Conservation (phyloP, 2,888 invertebrate species). For the Craniophora ligustri region DNA sequence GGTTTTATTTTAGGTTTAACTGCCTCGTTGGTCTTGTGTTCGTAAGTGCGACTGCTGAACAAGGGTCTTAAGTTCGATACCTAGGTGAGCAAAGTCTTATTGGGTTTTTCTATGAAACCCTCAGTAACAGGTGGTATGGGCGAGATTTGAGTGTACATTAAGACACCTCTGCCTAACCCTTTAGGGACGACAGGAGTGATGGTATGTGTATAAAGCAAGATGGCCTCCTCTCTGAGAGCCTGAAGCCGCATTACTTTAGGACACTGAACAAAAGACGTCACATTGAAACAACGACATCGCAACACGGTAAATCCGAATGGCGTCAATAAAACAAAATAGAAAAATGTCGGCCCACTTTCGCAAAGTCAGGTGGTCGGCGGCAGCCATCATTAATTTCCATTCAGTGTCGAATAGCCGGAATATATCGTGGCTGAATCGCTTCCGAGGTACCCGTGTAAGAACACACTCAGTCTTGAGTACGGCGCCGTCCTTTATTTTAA, state of each 20-base stretch:
- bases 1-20: no score
- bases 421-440: constrained; percentile 60
- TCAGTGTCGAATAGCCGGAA: constrained; percentile 73
- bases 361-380: constrained; percentile 80
- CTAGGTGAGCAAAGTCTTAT: no score
- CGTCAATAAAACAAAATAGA: constrained; percentile 65
- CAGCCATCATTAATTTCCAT: constrained; percentile 84
- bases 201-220: no score
- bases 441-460: constrained; percentile 48
- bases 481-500: constrained; percentile 57
- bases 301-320: constrained; percentile 66
- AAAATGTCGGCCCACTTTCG: constrained; percentile 73
- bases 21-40: no score
- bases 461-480: constrained; percentile 52
- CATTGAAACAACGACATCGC: constrained; percentile 45
- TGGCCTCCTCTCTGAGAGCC: no score
- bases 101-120: no score
- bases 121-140: no score
- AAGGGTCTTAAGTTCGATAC: no score
- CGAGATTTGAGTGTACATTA: no score
- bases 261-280: constrained; percentile 14
- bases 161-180: no score
- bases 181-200: no score
- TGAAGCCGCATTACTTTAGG: constrained; percentile 15
- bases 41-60: no score